Evolutionary conservation across 92 coral and sea anemone genomes (phyloP), one percentile per base, ranked within the genome.

Genomic region (Zoanthus sansibaricus): DNA sequence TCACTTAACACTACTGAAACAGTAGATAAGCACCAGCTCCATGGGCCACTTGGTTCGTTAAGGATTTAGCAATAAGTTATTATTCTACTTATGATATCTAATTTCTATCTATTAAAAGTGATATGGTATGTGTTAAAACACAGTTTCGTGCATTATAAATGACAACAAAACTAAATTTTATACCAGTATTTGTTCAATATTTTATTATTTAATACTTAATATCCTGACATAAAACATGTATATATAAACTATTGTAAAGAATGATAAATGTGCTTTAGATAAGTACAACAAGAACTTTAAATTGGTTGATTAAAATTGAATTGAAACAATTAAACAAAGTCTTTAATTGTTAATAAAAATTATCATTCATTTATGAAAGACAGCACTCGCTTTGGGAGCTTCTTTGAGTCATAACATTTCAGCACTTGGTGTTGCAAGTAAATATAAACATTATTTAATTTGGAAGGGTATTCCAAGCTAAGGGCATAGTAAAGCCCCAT

Each of bases 361-460:
- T 72, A 33, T n/a, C 9, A 42, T 72, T 72, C 76, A n/a, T 45
- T 73, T 31, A 73, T 73, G 13, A 73, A 73, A 45, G 78, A 73
- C 14, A 77, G 49, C 25, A 77, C 82, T 11, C 70, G 48, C 48
- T 56, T 77, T 55, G 82, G 82, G 15, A 77, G 82, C 68, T 31
- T 55, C 49, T 25, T 30, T 11, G 82, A 55, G 32, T 52, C 82
- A 54, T 6, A 76, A 12, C 54, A 14, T 5, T 76, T 76, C 42
- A 76, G 46, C 18, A 76, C 68, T 75, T 75, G 61, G 61, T 75
- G 61, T 59, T 75, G 45, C 18, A 75, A 37, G 25, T 75, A 75
- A 25, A 52, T 42, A 14, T 75, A 48, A 48, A 52, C 61, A 52
- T 75, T 75, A 12, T 75, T 75, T 32, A 75, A 32, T 49, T 48